These are phyloP conservation scores for Scaptodrosophila lebanonensis DNA, from an alignment of 1,140 invertebrate genomes.

Conservation along the genomic window DNA sequence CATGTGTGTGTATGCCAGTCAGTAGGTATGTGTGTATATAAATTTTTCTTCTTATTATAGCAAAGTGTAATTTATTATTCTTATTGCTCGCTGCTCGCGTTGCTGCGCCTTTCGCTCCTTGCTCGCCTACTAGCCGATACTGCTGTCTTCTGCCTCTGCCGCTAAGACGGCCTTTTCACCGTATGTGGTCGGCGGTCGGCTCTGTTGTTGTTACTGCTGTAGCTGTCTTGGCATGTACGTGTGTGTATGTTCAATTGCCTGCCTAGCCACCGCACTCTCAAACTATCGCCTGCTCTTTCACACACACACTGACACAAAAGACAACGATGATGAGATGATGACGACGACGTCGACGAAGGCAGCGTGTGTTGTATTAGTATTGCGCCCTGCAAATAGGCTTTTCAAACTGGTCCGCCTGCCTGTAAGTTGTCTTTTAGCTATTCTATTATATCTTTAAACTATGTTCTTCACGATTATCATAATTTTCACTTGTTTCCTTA, in stretches of 20 bases:
- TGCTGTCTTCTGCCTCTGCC: no score
- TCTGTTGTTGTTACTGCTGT: constrained; percentile 34
- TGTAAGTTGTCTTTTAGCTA: constrained; percentile 48
- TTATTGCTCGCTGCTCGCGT: constrained; percentile 63
- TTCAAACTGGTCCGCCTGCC: constrained; percentile 61
- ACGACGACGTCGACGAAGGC: constrained; percentile 24
- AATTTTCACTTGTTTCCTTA: constrained; percentile 40
- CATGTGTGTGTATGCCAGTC: constrained; percentile 42
- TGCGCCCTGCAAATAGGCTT: constrained; percentile 69
- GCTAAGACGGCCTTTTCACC: constrained; percentile 61
- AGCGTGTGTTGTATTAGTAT: constrained; percentile 28
- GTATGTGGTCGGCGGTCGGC: constrained; percentile 64
- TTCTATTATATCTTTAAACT: no score
- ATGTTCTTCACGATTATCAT: no score
- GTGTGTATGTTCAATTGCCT: constrained; percentile 48
- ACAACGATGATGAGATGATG: constrained; percentile 31
- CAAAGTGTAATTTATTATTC: constrained; percentile 76
- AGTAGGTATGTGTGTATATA: constrained; percentile 51
- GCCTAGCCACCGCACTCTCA: constrained; percentile 29
- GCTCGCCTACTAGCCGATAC: constrained; percentile 7
- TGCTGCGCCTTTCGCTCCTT: constrained; percentile 59
- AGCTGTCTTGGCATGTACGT: constrained; percentile 34
- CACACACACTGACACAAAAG: constrained; percentile 20
- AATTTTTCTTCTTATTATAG: constrained; percentile 75
- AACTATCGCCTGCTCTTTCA: constrained; percentile 38